Evolutionary conservation across 2,888 invertebrate genomes (phyloP).

Genomic region (Agonopterix heracliana): DNA sequence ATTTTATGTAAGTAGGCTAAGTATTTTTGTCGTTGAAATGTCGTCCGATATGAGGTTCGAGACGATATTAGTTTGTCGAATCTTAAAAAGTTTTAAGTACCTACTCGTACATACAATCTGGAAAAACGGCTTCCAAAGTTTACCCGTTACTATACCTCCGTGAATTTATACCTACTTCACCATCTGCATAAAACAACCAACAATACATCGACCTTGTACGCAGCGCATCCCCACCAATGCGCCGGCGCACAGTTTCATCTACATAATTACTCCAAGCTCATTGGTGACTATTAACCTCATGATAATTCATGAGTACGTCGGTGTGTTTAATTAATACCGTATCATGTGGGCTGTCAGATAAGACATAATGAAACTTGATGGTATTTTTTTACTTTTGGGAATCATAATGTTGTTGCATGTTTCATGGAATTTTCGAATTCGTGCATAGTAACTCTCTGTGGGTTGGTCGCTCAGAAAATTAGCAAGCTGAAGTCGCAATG

Average conservation of each 20-base stretch:
- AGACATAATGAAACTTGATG: conserved; percentile 57
- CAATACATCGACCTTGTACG: conserved; percentile 21
- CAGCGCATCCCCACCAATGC: conserved; percentile 37
- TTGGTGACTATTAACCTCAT: conserved; percentile 74
- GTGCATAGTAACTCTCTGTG: no score
- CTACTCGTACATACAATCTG: no score
- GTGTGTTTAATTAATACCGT: conserved; percentile 67
- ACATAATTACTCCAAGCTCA: conserved; percentile 74
- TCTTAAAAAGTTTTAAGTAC: no score
- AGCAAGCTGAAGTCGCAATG: no score
- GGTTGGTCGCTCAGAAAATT: no score
- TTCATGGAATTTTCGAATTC: not conserved
- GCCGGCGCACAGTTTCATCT: conserved; percentile 59
- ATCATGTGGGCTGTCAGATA: conserved; percentile 70
- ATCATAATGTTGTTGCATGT: not conserved
- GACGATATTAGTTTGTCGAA: no score
- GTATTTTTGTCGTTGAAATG: no score
- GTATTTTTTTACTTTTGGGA: conserved; percentile 22
- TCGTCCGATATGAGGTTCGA: no score
- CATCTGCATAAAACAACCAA: conserved; percentile 15
- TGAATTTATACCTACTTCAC: conserved; percentile 15
- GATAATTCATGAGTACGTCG: conserved; percentile 63
- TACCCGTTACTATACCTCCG: no score
- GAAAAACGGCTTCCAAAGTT: no score
- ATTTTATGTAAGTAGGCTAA: no score